These are phyloP conservation scores for Molossus molossus DNA, from an alignment of 2,797 vertebrate genomes.

Conservation along the genomic window DNA sequence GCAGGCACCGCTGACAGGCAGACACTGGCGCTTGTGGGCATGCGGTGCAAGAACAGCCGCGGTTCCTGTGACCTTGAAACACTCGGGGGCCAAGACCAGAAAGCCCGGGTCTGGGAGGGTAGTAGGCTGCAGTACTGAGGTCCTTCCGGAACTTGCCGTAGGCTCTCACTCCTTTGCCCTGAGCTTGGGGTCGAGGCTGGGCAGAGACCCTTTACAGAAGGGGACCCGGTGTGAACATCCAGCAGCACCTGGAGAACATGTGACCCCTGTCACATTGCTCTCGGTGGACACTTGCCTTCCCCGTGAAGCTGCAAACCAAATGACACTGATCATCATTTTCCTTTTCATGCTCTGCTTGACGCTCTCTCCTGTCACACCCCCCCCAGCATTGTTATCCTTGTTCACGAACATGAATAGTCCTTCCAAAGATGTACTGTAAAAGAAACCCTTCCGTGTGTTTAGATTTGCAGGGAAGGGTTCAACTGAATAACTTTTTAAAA, in stretches of 20 bases:
- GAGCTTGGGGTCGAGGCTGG: slow-evolving; percentile 56
- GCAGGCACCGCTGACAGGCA: neutral
- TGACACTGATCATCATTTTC: neutral
- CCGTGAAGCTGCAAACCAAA: neutral
- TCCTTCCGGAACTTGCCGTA: slow-evolving; percentile 60
- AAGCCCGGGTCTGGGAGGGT: neutral
- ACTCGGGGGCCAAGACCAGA: neutral
- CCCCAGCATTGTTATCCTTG: neutral
- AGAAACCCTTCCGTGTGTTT: neutral
- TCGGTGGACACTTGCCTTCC: neutral
- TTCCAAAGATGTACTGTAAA: neutral
- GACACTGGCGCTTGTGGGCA: neutral
- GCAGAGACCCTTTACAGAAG: neutral
- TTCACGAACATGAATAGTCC: neutral
- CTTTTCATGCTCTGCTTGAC: neutral
- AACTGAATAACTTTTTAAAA: neutral
- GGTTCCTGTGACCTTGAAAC: neutral
- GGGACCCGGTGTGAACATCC: neutral
- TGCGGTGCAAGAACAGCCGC: neutral
- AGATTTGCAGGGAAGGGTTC: slow-evolving; percentile 43
- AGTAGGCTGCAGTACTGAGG: too few relatives aligned
- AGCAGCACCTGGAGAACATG: neutral
- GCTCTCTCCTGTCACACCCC: neutral
- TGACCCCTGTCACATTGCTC: neutral
- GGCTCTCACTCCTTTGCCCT: neutral